Percentiles rank a stretch among this genome's conserved stretches.
These are phyloP conservation scores for Papilio elwesi DNA, from an alignment of 2,888 invertebrate species.

Conservation along the genomic window DNA sequence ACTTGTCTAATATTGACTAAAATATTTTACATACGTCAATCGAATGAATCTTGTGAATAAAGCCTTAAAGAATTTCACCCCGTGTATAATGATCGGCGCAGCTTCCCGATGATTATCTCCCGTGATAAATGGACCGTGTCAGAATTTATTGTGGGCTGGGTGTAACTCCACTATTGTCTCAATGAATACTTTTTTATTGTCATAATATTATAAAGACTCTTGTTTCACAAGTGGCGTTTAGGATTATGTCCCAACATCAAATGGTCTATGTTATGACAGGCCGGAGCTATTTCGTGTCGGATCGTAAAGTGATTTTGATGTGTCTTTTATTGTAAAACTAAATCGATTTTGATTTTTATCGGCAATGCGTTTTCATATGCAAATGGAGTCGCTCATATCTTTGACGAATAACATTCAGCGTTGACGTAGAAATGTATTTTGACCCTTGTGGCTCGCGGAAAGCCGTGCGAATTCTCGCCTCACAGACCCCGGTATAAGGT, in stretches of 20 bases:
- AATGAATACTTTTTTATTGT: slow-evolving; percentile 82
- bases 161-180: slow-evolving; percentile 80
- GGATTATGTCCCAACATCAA: slow-evolving; percentile 70
- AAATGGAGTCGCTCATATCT: slow-evolving; percentile 68
- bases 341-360: slow-evolving; percentile 77
- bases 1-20: too few species aligned
- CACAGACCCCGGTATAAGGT: slow-evolving; percentile 48
- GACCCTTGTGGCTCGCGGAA: slow-evolving; percentile 41
- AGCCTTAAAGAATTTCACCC: slow-evolving; percentile 70
- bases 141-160: slow-evolving; percentile 78
- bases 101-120: slow-evolving; percentile 73
- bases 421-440: slow-evolving; percentile 43
- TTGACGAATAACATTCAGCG: slow-evolving; percentile 54
- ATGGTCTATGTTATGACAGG: slow-evolving; percentile 60
- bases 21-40: not conserved
- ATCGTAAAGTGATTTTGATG: slow-evolving; percentile 80
- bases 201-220: slow-evolving; percentile 74
- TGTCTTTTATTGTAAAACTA: slow-evolving; percentile 69
- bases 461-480: slow-evolving; percentile 40
- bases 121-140: slow-evolving; percentile 81
- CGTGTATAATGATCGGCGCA: slow-evolving; percentile 56
- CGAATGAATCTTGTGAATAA: slow-evolving; percentile 63
- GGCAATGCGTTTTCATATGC: slow-evolving; percentile 75
- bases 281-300: slow-evolving; percentile 59
- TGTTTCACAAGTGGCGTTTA: slow-evolving; percentile 78